phyloP scores from a whole-genome alignment of 2,888 invertebrate genomes.

The Icerya purchasi region DNA sequence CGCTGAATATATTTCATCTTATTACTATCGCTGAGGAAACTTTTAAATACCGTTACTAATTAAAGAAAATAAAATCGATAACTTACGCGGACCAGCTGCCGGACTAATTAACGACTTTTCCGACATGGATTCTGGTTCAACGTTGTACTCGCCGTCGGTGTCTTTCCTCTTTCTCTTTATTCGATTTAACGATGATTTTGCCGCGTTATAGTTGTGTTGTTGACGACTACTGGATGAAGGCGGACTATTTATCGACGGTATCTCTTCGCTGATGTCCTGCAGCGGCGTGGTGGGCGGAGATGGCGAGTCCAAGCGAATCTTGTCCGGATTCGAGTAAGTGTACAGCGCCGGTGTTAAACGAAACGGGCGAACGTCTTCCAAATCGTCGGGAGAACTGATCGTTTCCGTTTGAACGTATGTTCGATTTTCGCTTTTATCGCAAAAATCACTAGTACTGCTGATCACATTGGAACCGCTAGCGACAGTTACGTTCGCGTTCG shows the following conservation, averaged over 20 bases:
- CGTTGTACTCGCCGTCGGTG: neutral
- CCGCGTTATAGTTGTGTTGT: neutral
- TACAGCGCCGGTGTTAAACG: slow-evolving; percentile 50
- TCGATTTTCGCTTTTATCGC: neutral
- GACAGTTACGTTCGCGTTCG: neutral
- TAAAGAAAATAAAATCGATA: too few relatives aligned
- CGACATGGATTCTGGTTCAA: too few relatives aligned
- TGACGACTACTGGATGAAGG: neutral
- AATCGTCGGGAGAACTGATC: slow-evolving; percentile 18
- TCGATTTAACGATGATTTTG: neutral
- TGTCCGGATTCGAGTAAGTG: slow-evolving; percentile 54
- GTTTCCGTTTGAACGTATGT: neutral
- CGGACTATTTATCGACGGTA: neutral
- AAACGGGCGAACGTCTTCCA: slow-evolving; percentile 42
- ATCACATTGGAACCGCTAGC: neutral
- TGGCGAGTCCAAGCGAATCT: slow-evolving; percentile 31
- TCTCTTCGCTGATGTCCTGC: slow-evolving; percentile 10
- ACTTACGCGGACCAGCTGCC: too few relatives aligned
- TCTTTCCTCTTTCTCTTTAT: neutral
- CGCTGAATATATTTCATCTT: too few relatives aligned
- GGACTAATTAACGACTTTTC: too few relatives aligned
- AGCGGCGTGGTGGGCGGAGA: slow-evolving; percentile 13
- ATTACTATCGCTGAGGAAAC: too few relatives aligned
- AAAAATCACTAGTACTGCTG: neutral
- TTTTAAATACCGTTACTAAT: too few relatives aligned